These are phyloP conservation scores for Drosophila tripunctata DNA, from an alignment of 2,888 invertebrate genomes.

Conservation along the genomic window DNA sequence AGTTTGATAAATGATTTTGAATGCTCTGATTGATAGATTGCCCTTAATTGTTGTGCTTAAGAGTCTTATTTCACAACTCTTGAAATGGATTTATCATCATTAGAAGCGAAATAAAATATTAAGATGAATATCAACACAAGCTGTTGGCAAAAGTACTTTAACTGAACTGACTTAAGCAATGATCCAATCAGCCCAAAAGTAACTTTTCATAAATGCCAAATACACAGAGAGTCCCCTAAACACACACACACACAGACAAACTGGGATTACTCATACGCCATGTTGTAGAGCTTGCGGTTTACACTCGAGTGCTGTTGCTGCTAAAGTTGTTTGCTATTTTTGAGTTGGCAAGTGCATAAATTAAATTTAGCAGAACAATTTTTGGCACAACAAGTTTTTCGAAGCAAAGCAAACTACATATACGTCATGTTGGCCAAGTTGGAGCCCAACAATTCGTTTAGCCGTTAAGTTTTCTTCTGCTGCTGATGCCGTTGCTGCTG, in stretches of 20 bases:
- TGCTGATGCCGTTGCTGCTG: constrained; percentile 5
- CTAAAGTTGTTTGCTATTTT: constrained; percentile 37
- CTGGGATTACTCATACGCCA: constrained; percentile 47
- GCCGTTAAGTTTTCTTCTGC: constrained; percentile 27
- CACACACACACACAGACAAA: constrained; percentile 1
- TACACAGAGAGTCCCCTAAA: constrained; percentile 1
- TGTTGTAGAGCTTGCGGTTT: constrained; percentile 41
- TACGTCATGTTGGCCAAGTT: constrained; percentile 36
- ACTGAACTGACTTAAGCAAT: constrained; percentile 26
- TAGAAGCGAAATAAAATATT: constrained; percentile 17
- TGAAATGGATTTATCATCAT: constrained; percentile 30
- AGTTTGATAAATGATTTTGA: constrained; percentile 34
- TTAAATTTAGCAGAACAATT: constrained; percentile 55
- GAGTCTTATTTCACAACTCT: background rate
- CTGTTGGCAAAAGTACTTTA: constrained; percentile 17
- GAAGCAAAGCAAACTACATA: constrained; percentile 26
- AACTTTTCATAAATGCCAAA: constrained; percentile 46
- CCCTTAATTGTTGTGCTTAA: constrained; percentile 30
- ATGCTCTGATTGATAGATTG: constrained; percentile 37
- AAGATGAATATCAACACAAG: constrained; percentile 27
- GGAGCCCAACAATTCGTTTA: constrained; percentile 20
- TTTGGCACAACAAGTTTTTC: constrained; percentile 43
- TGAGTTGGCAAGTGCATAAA: constrained; percentile 58
- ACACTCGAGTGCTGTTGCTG: constrained; percentile 37
- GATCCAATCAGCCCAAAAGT: constrained; percentile 38